Evolutionary conservation across 2,113 vertebrate genomes (phyloP), one percentile per base, ranked within the genome.

Genomic region (Petaurus breviceps): DNA sequence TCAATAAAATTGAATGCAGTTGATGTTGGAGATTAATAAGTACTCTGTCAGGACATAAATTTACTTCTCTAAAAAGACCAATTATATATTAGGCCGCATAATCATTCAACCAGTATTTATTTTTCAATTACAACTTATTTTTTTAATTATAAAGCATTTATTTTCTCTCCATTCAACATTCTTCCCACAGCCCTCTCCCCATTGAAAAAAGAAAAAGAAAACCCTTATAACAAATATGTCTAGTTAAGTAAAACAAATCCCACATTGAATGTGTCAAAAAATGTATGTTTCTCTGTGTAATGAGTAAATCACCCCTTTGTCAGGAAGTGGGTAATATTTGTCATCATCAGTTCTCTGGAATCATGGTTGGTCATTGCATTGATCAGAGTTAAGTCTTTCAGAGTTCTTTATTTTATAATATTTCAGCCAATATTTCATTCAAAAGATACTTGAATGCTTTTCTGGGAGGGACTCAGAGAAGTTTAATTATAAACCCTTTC

Each of bases 11-110:
- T 91, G n/a, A 51, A 92, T 19, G 51, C 77, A 50, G 43, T 95
- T 94, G 23, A 19, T 84, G 90, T 77, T 96, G 92, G 93, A 94
- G 91, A 93, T 92, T 94, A 77, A 84, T 51, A 55, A 92, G 96
- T 94, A 25, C 0, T 9, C 16, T 43, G 51, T 89, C 52, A 91
- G 0, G 47, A 24, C 77, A 11, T 12, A 51, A n/a, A 89, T 37
- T 94, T 57, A 95, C 89, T 93, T 47, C 55, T 28, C 92, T 26
- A 94, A 52, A 89, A 49, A 93, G 52, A 91, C 90, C 47, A 93
- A 0, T 22, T 96, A 53, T 96, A 53, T 14, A 51, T 43, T 94
- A 54, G 43, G 43, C 90, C 47, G 57, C 5, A 19, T 49, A 90
- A 84, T 84, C 68, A 23, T 84, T 43, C n/a, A 77, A 77, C n/a